Conservation (phyloP, 2,113 vertebrate species). For the Esox niger region DNA sequence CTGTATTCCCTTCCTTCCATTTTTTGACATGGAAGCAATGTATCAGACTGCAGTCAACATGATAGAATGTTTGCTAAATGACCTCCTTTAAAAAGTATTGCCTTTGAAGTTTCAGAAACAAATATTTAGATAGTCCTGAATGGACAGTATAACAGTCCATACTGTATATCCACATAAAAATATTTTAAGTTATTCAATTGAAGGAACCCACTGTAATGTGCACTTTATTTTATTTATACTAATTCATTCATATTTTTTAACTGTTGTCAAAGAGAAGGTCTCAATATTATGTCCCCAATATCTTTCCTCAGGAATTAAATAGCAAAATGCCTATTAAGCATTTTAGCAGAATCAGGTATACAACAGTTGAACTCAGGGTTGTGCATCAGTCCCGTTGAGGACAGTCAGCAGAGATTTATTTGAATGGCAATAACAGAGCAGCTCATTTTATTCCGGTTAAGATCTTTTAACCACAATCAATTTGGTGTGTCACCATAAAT, state of each 20-base stretch:
- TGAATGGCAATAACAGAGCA: constrained; percentile 72
- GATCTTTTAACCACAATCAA: constrained; percentile 81
- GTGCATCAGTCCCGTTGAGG: constrained; percentile 48
- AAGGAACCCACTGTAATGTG: no score
- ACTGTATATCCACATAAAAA: no score
- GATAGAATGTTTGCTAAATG: not conserved
- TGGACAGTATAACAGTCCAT: no score
- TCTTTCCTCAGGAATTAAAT: constrained; percentile 41
- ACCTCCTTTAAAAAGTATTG: no score
- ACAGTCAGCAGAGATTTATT: constrained; percentile 68
- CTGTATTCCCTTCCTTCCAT: not conserved
- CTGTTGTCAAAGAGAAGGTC: constrained; percentile 22
- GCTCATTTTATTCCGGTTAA: constrained; percentile 79
- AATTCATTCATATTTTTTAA: no score
- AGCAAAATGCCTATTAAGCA: constrained; percentile 44
- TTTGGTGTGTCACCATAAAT: constrained; percentile 73
- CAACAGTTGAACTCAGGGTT: constrained; percentile 58
- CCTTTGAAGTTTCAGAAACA: no score
- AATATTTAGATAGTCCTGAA: no score
- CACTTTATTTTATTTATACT: no score
- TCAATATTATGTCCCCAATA: constrained; percentile 39
- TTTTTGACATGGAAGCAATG: not conserved
- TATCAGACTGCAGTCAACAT: not conserved
- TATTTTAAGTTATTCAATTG: no score
- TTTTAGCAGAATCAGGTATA: constrained; percentile 46